These are phyloP conservation scores for Xylocampa areola DNA, from an alignment of 2,888 invertebrate species.

Conservation along the genomic window DNA sequence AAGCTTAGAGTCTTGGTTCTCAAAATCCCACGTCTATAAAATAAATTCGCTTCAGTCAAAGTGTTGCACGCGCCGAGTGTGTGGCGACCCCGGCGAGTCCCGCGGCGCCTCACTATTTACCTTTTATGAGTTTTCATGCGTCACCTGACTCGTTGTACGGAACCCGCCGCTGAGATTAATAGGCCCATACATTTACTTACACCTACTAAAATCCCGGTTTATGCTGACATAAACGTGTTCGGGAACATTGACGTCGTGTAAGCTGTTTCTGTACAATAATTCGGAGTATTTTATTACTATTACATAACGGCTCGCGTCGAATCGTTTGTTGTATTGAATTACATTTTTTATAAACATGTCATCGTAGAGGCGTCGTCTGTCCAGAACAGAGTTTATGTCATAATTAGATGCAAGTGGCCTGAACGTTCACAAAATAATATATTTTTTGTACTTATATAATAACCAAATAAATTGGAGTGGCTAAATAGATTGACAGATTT, in stretches of 20 bases:
- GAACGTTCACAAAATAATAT: too few species aligned
- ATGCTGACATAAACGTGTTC: slow-evolving; percentile 55
- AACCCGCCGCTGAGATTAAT: slow-evolving; percentile 23
- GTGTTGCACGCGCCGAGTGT: neutral
- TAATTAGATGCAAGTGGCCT: too few species aligned
- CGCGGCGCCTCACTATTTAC: slow-evolving; percentile 28
- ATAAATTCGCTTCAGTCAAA: neutral
- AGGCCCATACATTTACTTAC: slow-evolving; percentile 38
- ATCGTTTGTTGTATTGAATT: neutral
- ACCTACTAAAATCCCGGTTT: slow-evolving; percentile 23
- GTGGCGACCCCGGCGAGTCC: slow-evolving; percentile 4
- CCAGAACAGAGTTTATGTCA: too few species aligned
- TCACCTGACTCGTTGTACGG: slow-evolving; percentile 41
- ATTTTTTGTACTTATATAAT: too few species aligned
- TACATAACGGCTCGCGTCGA: neutral
- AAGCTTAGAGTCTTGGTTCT: neutral
- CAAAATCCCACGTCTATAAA: neutral
- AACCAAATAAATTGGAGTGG: too few species aligned
- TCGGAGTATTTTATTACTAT: slow-evolving; percentile 15
- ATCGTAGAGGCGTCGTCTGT: too few species aligned
- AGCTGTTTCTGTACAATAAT: slow-evolving; percentile 14
- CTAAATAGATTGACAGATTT: too few species aligned
- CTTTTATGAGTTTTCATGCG: slow-evolving; percentile 57
- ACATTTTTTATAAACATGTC: neutral
- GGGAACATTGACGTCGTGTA: slow-evolving; percentile 12